Conservation (phyloP, 92 coral and sea anemone species). For the Epizoanthus rinbou region DNA sequence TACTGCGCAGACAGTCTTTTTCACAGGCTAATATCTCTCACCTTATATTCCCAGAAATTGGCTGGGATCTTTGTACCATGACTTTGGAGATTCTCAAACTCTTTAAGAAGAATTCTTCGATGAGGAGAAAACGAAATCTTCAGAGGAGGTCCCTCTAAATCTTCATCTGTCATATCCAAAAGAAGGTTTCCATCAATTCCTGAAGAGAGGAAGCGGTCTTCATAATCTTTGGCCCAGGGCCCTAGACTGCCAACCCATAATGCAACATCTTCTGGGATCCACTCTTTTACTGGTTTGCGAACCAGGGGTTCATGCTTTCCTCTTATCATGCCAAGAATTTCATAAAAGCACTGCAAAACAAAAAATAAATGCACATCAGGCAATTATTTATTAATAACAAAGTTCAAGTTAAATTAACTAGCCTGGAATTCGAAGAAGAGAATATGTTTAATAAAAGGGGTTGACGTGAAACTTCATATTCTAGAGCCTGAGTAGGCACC, state of each 20-base stretch:
- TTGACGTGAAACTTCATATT: too few species aligned
- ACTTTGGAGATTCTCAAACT: slow-evolving; percentile 60
- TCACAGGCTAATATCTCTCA: slow-evolving; percentile 3
- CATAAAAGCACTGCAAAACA: slow-evolving; percentile 64
- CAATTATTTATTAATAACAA: too few species aligned
- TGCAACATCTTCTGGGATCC: slow-evolving; percentile 78
- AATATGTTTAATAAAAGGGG: too few species aligned
- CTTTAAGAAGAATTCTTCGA: slow-evolving; percentile 70
- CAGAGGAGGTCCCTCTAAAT: slow-evolving; percentile 66
- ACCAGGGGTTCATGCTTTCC: slow-evolving; percentile 66
- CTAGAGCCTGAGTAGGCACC: too few species aligned
- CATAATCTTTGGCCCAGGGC: slow-evolving; percentile 73
- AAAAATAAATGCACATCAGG: slow-evolving; percentile 1
- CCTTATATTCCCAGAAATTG: slow-evolving; percentile 97
- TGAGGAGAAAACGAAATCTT: slow-evolving; percentile 60
- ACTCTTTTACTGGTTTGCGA: slow-evolving; percentile 60
- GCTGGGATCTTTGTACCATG: slow-evolving; percentile 76
- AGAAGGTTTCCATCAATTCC: slow-evolving; percentile 82
- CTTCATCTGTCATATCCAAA: slow-evolving; percentile 73
- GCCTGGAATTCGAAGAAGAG: too few species aligned
- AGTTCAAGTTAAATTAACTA: not conserved
- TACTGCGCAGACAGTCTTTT: too few species aligned
- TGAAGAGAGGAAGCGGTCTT: slow-evolving; percentile 57
- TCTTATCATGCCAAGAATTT: slow-evolving; percentile 57
- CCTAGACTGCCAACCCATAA: slow-evolving; percentile 79